Evolutionary conservation across 2,888 invertebrate species (phyloP), one percentile per base, ranked within the genome.

Genomic region (Epinotia nisella): DNA sequence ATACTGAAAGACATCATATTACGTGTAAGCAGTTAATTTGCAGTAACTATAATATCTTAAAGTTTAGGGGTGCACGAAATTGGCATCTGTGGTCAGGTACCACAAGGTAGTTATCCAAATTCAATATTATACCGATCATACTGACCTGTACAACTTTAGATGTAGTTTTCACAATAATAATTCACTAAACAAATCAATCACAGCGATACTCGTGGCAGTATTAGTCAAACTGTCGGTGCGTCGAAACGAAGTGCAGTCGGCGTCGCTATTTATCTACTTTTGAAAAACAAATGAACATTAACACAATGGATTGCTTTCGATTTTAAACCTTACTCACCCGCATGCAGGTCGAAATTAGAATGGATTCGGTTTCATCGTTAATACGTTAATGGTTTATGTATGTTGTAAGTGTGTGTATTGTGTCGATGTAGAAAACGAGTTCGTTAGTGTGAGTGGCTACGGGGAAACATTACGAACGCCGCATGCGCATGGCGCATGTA

Each of bases 401-500:
- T n/a, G 24, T 39, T 41, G n/a, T 41, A 19, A 41, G 19, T 66
- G 66, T 41, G 41, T 56, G 17, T 9, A 17, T 11, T 24, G 65
- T 39, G 29, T 58, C 21, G 21, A 29, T 19, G 41, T 39, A 41
- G 19, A 24, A 17, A 21, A 29, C 3, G 13, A 10, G 21, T 39
- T 58, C 15, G 56, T 56, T 24, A 56, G 53, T 39, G 41, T 66
- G 55, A 15, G 66, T 66, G 66, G 4, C 5, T 66, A 56, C 24
- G 19, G 55, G 41, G 55, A 66, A 66, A 66, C 53, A 65, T 9
- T 9, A 9, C n/a, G 7, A 51, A 17, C 9, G 21, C 5, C 66
- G 66, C 56, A 21, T 56, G 66, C 66, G 66, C 66, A 66, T 66
- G 4, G 66, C 66, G 66, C 66, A 66, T 66, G 4, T 21, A 41